Evolutionary conservation across 2,797 vertebrate species (phyloP).

Genomic region (Gorsachius magnificus): DNA sequence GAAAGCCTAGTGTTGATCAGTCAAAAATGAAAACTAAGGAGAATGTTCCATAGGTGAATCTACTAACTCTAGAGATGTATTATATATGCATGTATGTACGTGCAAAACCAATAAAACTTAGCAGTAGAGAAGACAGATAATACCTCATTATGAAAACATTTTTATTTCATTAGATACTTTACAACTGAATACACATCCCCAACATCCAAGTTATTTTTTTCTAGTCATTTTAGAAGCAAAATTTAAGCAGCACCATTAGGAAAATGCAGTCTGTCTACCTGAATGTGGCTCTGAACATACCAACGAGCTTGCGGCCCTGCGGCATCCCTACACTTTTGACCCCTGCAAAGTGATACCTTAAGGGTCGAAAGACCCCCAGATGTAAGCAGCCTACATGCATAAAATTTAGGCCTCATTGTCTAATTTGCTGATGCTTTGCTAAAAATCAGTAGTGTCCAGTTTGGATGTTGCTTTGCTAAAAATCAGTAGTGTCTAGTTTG

Average conservation of each 20-base stretch:
- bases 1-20: not conserved
- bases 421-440: too few relatives aligned
- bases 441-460: too few relatives aligned
- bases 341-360: too few relatives aligned
- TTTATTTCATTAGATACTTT: not conserved
- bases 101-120: not conserved
- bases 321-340: not conserved
- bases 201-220: not conserved
- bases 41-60: not conserved
- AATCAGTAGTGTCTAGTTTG: too few relatives aligned
- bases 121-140: not conserved
- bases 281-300: not conserved
- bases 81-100: not conserved
- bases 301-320: not conserved
- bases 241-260: not conserved
- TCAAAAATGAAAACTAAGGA: not conserved
- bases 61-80: not conserved
- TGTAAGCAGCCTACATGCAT: too few relatives aligned
- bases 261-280: not conserved
- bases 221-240: not conserved
- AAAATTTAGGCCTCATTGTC: too few relatives aligned
- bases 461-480: too few relatives aligned
- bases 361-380: too few relatives aligned
- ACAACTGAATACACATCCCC: not conserved
- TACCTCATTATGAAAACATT: not conserved